Conservation (phyloP, 2,888 invertebrate species). For the Conchocele bisecta region DNA sequence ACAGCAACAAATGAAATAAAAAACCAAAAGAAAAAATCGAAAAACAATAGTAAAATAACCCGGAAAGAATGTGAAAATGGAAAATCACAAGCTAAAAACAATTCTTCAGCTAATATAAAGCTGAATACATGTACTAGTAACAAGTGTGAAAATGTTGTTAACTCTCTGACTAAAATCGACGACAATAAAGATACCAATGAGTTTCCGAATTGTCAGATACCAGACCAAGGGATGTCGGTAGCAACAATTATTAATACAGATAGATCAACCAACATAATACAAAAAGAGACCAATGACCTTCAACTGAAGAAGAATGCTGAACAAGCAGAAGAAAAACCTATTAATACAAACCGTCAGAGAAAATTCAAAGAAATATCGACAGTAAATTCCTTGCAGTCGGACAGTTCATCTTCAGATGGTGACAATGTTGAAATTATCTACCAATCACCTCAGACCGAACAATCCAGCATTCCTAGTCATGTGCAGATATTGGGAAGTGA, state of each 20-base stretch:
- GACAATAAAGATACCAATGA: too few species aligned
- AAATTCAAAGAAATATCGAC: neutral
- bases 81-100: neutral
- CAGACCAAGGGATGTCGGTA: neutral
- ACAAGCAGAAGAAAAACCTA: neutral
- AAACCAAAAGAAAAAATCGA: conserved; percentile 10
- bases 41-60: conserved; percentile 1
- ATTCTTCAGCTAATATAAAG: neutral
- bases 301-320: neutral
- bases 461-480: neutral
- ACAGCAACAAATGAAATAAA: conserved; percentile 19
- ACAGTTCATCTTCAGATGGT: conserved; percentile 38
- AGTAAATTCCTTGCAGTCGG: neutral
- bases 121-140: neutral
- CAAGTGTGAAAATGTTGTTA: neutral
- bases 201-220: too few species aligned
- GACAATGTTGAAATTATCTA: conserved; percentile 56
- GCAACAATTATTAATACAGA: neutral
- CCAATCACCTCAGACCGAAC: conserved; percentile 19
- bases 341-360: too few species aligned
- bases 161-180: too few species aligned
- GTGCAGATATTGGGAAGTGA: neutral
- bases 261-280: neutral
- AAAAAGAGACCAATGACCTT: neutral
- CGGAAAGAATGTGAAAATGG: neutral